Percentiles rank a stretch among this genome's conserved stretches.
These are phyloP conservation scores for Phengaris alcon DNA, from an alignment of 2,888 invertebrate genomes.

Conservation along the genomic window DNA sequence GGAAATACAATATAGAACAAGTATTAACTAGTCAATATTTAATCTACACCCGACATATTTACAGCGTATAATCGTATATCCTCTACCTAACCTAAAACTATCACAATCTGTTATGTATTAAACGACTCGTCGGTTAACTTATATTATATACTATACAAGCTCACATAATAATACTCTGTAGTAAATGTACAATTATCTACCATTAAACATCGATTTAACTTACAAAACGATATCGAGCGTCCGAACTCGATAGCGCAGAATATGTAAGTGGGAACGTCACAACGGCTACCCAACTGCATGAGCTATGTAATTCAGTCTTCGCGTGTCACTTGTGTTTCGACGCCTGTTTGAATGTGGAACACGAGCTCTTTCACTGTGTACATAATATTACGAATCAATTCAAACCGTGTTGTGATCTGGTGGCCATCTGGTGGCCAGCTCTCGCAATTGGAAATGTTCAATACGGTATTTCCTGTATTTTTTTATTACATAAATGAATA, in stretches of 20 bases:
- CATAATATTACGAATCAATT: no score
- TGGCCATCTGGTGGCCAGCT: no score
- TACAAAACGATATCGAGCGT: background rate
- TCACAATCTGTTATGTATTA: conserved; percentile 29
- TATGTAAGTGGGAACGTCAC: background rate
- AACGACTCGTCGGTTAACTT: background rate
- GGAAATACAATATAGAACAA: background rate
- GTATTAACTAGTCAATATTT: background rate
- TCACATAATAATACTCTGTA: conserved; percentile 35
- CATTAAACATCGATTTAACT: background rate
- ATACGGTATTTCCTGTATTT: no score
- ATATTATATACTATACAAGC: background rate
- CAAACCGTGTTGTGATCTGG: no score
- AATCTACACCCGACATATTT: background rate
- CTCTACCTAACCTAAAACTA: conserved; percentile 35
- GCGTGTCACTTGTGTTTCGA: background rate
- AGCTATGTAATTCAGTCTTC: background rate
- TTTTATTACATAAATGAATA: no score
- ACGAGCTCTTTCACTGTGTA: background rate
- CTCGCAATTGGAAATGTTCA: no score
- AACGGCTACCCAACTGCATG: background rate
- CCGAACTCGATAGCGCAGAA: background rate
- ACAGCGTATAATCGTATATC: conserved; percentile 37
- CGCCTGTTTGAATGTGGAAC: background rate
- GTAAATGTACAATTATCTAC: conserved; percentile 1